Percentiles rank a stretch among this genome's conserved stretches.
These are phyloP conservation scores for Mastomys natalensis DNA, from an alignment of 2,113 vertebrate genomes.

Conservation along the genomic window DNA sequence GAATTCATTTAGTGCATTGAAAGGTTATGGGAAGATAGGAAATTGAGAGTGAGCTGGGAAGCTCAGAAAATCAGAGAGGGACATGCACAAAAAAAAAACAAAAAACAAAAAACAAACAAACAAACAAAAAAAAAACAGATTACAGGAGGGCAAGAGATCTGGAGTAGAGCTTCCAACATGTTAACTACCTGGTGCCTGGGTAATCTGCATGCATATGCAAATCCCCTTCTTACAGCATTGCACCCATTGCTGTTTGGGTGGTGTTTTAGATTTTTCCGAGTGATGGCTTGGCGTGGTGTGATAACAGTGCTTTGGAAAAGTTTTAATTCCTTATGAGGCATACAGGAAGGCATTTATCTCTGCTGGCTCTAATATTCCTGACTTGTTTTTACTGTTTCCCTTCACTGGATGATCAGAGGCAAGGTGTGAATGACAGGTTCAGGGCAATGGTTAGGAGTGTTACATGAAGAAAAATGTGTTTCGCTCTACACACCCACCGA, in stretches of 20 bases:
- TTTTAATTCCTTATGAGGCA: constrained; percentile 61
- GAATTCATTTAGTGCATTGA: neutral
- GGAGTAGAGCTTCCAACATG: neutral
- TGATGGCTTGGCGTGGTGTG: neutral
- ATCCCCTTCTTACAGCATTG: neutral
- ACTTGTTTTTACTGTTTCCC: constrained; percentile 62
- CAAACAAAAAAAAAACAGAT: neutral
- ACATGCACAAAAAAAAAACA: neutral
- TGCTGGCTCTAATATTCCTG: constrained; percentile 47
- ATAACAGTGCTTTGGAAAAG: constrained; percentile 7
- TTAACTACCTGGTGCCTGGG: neutral
- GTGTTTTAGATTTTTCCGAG: neutral
- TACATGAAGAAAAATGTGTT: constrained; percentile 35
- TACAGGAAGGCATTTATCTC: constrained; percentile 47
- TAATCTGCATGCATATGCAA: neutral
- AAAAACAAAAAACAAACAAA: neutral
- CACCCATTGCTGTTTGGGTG: neutral
- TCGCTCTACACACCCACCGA: neutral
- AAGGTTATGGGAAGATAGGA: neutral
- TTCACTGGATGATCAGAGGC: constrained; percentile 42
- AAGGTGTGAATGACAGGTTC: constrained; percentile 63
- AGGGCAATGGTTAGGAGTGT: constrained; percentile 27
- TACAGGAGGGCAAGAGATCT: neutral
- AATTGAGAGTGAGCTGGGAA: neutral
- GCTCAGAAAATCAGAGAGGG: neutral